Conservation (phyloP, 2,888 invertebrate genomes). For the Cerceris ruficornis region DNA sequence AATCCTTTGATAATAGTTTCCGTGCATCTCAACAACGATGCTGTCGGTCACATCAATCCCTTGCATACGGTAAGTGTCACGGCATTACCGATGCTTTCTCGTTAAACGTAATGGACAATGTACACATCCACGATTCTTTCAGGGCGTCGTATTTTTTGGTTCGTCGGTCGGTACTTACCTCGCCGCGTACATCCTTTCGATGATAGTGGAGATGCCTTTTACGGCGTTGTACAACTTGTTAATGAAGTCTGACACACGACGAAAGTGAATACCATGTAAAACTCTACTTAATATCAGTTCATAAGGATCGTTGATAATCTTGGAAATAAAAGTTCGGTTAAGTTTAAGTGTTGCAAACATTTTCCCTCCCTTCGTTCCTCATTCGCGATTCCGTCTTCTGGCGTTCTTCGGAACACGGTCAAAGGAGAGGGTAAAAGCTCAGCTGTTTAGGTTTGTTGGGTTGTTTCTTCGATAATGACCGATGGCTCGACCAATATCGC, state of each 20-base stretch:
- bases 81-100: neutral
- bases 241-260: slow-evolving; percentile 17
- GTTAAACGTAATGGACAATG: too few species aligned
- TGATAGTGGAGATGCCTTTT: slow-evolving; percentile 80
- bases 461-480: slow-evolving; percentile 14
- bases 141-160: slow-evolving; percentile 76
- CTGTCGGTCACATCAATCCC: slow-evolving; percentile 73
- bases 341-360: too few species aligned
- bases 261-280: slow-evolving; percentile 18
- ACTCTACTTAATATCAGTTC: neutral
- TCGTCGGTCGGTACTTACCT: slow-evolving; percentile 73
- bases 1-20: slow-evolving; percentile 84
- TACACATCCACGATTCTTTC: slow-evolving; percentile 40
- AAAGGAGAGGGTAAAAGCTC: slow-evolving; percentile 2
- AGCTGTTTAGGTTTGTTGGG: slow-evolving; percentile 51
- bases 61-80: slow-evolving; percentile 76
- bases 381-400: neutral
- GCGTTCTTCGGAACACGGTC: neutral
- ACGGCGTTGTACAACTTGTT: slow-evolving; percentile 69
- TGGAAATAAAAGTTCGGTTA: too few species aligned
- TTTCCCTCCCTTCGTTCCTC: too few species aligned
- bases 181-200: slow-evolving; percentile 76
- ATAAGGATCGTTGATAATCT: neutral
- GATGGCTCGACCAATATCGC: too few species aligned
- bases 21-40: slow-evolving; percentile 78